Conservation (phyloP, 2,888 invertebrate genomes). For the Rhingia rostrata region DNA sequence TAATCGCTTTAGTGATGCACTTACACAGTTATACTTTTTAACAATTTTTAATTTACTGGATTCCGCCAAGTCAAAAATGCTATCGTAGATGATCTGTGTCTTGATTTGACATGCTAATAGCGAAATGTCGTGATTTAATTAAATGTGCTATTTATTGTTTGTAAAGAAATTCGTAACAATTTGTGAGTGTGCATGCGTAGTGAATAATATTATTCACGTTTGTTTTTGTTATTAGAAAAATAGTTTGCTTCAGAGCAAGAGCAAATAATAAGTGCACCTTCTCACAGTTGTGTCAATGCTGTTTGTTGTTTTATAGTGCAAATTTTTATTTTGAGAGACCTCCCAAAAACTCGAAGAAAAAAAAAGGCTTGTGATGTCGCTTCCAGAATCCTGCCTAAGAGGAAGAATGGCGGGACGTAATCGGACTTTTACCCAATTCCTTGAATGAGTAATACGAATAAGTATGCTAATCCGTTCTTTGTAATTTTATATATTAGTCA, state of each 20-base stretch:
- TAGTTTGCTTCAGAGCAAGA: background rate
- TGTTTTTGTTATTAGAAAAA: background rate
- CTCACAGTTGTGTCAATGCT: background rate
- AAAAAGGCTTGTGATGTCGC: constrained; percentile 19
- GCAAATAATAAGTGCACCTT: background rate
- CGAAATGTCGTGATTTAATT: background rate
- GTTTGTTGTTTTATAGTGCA: constrained; percentile 6
- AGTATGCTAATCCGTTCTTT: constrained; percentile 17
- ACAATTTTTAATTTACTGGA: constrained; percentile 9
- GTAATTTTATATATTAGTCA: constrained; percentile 32
- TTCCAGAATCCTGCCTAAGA: background rate
- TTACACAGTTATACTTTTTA: too few relatives aligned
- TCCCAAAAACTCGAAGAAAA: background rate
- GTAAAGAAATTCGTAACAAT: constrained; percentile 4
- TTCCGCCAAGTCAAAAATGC: background rate
- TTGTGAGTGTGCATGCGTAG: background rate
- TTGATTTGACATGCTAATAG: constrained; percentile 29
- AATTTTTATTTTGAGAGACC: background rate
- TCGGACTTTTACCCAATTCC: background rate
- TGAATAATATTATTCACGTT: background rate
- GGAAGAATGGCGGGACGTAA: constrained; percentile 12
- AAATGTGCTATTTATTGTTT: background rate
- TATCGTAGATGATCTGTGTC: constrained; percentile 6
- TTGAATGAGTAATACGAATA: constrained; percentile 11
- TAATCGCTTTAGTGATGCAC: background rate